phyloP scores from a whole-genome alignment of 2,113 vertebrate genomes.

The Ptilonorhynchus violaceus region DNA sequence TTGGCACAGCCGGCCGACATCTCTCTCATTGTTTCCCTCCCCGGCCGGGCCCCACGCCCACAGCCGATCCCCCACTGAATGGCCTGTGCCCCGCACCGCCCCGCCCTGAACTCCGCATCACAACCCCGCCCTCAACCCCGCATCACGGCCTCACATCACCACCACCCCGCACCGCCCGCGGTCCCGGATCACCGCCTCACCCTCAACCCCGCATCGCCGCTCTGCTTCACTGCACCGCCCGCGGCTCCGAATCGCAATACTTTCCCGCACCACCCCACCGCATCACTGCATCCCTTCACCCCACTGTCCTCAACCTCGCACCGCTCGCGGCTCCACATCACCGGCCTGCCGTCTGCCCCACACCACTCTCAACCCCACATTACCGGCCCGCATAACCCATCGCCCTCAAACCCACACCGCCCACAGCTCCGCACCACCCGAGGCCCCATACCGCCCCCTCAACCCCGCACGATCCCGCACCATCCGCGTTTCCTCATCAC shows the following conservation, averaged over 20 bases:
- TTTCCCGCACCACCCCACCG: accelerated
- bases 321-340: no score
- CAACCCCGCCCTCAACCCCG: no score
- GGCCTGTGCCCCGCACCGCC: neutral
- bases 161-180: accelerated
- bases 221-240: neutral
- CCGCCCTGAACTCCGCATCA: accelerated
- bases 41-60: neutral
- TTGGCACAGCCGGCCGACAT: neutral
- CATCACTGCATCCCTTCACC: neutral
- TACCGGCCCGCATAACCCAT: accelerated
- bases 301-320: no score
- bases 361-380: accelerated
- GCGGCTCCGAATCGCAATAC: neutral
- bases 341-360: neutral
- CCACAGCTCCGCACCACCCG: no score
- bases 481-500: accelerated
- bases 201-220: accelerated
- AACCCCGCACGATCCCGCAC: accelerated
- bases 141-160: no score
- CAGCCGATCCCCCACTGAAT: neutral
- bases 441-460: no score
- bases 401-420: accelerated
- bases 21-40: neutral
- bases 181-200: neutral